Evolutionary conservation across 1,140 invertebrate genomes (phyloP).

Genomic region (Penaeus indicus): DNA sequence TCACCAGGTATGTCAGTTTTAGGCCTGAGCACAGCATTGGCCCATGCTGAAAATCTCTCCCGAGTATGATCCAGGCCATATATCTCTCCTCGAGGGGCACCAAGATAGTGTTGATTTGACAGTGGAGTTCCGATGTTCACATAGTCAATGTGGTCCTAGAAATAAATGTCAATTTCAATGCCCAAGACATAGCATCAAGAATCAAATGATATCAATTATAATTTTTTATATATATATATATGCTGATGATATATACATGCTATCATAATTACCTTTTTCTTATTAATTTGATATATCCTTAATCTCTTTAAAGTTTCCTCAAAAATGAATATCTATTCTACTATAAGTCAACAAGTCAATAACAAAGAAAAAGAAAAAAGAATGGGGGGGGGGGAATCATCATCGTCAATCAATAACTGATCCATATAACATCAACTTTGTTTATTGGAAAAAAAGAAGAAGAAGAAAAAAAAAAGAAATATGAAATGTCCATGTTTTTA

Average conservation of each 20-base stretch:
- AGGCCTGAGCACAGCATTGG: slow-evolving; percentile 68
- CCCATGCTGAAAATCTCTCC: slow-evolving; percentile 68
- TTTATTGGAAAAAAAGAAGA: neutral
- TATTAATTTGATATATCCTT: too few relatives aligned
- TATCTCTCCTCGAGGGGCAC: slow-evolving; percentile 70
- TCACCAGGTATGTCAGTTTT: slow-evolving; percentile 71
- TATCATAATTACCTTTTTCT: too few relatives aligned
- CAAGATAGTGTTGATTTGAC: slow-evolving; percentile 71
- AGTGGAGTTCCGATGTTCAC: slow-evolving; percentile 70
- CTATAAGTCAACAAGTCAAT: too few relatives aligned
- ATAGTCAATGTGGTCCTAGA: slow-evolving; percentile 66
- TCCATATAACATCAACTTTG: neutral
- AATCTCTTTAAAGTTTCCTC: too few relatives aligned
- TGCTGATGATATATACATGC: too few relatives aligned
- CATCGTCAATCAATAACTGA: neutral
- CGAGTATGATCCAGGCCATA: slow-evolving; percentile 71
- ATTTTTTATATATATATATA: too few relatives aligned
- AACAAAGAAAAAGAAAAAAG: neutral
- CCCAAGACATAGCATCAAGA: too few relatives aligned
- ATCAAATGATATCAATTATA: too few relatives aligned
- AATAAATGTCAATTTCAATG: neutral
- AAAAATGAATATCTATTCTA: too few relatives aligned
- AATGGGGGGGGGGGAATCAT: neutral
- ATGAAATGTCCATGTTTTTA: neutral
- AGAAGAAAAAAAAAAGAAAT: neutral